Evolutionary conservation across 2,797 vertebrate species (phyloP).

Genomic region (Oophaga sylvatica): DNA sequence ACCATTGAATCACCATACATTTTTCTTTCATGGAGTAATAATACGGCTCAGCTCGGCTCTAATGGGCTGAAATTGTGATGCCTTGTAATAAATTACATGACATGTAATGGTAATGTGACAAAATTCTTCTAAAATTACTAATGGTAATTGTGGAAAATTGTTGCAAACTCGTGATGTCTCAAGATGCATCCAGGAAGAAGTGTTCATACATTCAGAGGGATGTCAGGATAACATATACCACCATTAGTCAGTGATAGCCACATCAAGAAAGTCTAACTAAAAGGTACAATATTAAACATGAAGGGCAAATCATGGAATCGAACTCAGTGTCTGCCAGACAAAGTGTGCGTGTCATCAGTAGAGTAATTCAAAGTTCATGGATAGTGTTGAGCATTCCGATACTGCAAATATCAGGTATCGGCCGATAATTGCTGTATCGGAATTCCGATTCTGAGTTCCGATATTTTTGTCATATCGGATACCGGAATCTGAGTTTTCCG

Average conservation of each 20-base stretch:
- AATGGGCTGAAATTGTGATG: not conserved
- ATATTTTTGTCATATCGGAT: too few species aligned
- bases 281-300: not conserved
- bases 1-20: not conserved
- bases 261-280: not conserved
- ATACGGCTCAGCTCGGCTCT: not conserved
- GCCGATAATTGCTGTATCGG: too few species aligned
- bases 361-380: too few species aligned
- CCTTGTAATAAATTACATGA: not conserved
- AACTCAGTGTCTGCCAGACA: too few species aligned
- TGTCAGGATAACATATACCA: not conserved
- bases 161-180: not conserved
- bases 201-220: not conserved
- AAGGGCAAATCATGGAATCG: not conserved
- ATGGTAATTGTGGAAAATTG: constrained; percentile 18
- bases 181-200: not conserved
- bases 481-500: too few species aligned
- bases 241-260: not conserved
- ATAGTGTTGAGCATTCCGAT: too few species aligned
- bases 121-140: not conserved
- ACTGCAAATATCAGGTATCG: too few species aligned
- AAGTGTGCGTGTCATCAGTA: too few species aligned
- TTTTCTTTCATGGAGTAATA: not conserved
- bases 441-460: too few species aligned
- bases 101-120: not conserved